Conservation (phyloP, 2,888 invertebrate species). For the Pyrgus malvae region DNA sequence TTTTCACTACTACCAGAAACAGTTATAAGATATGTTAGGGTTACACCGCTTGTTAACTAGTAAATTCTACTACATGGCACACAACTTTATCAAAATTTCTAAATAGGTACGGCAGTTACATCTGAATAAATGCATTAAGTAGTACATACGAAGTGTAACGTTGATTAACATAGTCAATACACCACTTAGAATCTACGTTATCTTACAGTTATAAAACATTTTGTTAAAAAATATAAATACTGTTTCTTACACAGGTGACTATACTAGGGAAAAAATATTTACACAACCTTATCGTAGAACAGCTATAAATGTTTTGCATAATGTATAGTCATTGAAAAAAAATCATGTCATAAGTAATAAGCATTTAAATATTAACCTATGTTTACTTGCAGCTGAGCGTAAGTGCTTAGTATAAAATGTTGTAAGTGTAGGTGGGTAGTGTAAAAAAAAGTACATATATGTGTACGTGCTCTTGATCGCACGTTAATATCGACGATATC, state of each 20-base stretch:
- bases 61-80: not conserved
- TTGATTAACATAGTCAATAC: constrained; percentile 35
- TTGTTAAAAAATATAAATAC: constrained; percentile 64
- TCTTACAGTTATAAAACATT: constrained; percentile 51
- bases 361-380: not conserved
- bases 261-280: constrained; percentile 61
- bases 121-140: constrained; percentile 10
- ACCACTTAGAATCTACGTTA: constrained; percentile 43
- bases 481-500: too few species aligned
- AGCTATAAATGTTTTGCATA: constrained; percentile 10
- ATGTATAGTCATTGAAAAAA: constrained; percentile 3
- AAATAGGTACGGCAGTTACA: not conserved
- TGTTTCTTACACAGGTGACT: constrained; percentile 46
- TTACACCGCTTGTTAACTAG: not conserved
- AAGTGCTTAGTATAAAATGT: constrained; percentile 3
- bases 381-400: constrained; percentile 10
- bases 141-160: constrained; percentile 19
- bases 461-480: too few species aligned
- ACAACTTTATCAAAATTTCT: not conserved
- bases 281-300: constrained; percentile 51
- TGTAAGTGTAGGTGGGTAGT: too few species aligned
- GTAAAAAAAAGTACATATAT: too few species aligned
- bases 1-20: too few species aligned
- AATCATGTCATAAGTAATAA: constrained; percentile 2
- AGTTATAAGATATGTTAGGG: not conserved